Conservation (phyloP, 2,888 invertebrate species). For the Hirtodrosophila alboralis region DNA sequence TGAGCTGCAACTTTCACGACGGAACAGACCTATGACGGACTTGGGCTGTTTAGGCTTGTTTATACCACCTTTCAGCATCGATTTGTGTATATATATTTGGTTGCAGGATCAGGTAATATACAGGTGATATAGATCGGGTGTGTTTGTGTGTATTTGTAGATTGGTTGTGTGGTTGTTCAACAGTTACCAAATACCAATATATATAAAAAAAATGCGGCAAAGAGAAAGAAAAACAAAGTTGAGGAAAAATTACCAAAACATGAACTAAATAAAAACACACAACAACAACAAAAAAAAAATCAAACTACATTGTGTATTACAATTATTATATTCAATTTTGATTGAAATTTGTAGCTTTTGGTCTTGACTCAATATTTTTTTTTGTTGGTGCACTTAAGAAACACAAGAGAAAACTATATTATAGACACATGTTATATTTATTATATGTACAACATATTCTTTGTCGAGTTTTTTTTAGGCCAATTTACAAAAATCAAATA, state of each 20-base stretch:
- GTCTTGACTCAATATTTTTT: constrained; percentile 13
- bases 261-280: constrained; percentile 40
- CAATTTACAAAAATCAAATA: constrained; percentile 41
- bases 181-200: constrained; percentile 62
- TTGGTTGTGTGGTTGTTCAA: constrained; percentile 55
- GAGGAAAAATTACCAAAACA: constrained; percentile 64
- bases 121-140: constrained; percentile 11
- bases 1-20: constrained; percentile 92
- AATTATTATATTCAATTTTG: constrained; percentile 33
- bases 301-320: constrained; percentile 33
- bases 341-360: constrained; percentile 17
- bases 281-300: no score
- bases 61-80: constrained; percentile 88
- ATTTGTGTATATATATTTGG: constrained; percentile 6
- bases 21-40: constrained; percentile 95
- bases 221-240: constrained; percentile 70
- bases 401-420: constrained; percentile 38
- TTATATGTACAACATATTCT: constrained; percentile 28
- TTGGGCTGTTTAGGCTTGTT: constrained; percentile 93
- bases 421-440: constrained; percentile 29
- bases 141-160: constrained; percentile 19
- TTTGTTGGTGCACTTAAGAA: constrained; percentile 48
- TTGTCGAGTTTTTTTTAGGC: constrained; percentile 5
- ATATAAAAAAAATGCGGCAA: constrained; percentile 68
- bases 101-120: constrained; percentile 37